Base-by-base conservation (phyloP, 1,140 invertebrate species). In the Heliconius nattereri region DNA sequence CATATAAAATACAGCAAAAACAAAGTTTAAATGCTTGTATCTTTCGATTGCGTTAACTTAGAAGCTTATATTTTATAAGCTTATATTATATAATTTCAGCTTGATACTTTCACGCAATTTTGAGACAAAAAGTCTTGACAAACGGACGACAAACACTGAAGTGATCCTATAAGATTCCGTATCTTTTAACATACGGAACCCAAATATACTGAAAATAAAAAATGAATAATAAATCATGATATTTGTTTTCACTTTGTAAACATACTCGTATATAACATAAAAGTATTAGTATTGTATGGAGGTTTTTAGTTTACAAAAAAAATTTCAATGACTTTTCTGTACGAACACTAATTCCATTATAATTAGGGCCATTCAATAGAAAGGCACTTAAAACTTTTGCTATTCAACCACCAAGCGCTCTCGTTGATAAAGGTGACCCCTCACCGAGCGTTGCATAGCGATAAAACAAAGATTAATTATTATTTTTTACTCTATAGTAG, bases 331-430 rank as follows among this genome's bases (percentile, higher is more conserved):
- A 23, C 60, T 66, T 26, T 29, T 66, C 60, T 66, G 9, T 66
- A 11, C 23, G 60, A 66, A 66, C 60, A 76, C 57, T 70, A 76
- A 71, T 76, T 49, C 20, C 40, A 35, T 71, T 78, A 73, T 78
- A 78, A 73, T 57, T 78, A 78, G 32, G 32, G 49, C 57, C 45
- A 45, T 73, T 78, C 20, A 73, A 73, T 35, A 19, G 49, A 57
- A 72, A 57, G 29, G 70, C 72, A 74, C 54, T 74, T 74, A 37
- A 78, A 78, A 78, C 66, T 78, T 73, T 78, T 74, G 54, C 71
- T 60, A 73, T 78, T 74, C 77, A 74, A 19, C 40, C 60, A 60
- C 16, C 35, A 71, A 49, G 23, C 60, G 57, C 40, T 79, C 52
- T 82, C 73, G 19, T 37, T 40, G 20, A 57, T 76, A 37, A 60